A percentile compares a stretch with the other conserved stretches of the same genome.
Evolutionary conservation across 2,888 invertebrate genomes (phyloP).

Genomic region (Elegia similella): DNA sequence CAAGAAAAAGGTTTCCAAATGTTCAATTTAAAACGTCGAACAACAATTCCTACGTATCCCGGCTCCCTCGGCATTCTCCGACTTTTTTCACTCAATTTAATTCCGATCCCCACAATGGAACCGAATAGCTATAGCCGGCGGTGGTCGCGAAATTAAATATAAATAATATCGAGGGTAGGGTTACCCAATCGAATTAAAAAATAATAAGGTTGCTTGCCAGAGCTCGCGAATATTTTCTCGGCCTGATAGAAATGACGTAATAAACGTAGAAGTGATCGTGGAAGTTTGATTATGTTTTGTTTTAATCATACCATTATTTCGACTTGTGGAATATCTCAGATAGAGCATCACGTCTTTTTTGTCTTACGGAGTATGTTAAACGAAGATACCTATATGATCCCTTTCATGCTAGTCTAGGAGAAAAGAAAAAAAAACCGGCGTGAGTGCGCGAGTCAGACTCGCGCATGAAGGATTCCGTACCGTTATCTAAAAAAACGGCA

Average conservation of each 20-base stretch:
- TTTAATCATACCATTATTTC: too few relatives aligned
- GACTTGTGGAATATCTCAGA: too few relatives aligned
- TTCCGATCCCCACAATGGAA: conserved; percentile 16
- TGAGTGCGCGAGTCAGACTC: too few relatives aligned
- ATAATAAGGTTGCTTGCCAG: conserved; percentile 39
- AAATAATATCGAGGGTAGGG: conserved; percentile 56
- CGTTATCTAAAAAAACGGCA: too few relatives aligned
- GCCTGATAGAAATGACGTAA: conserved; percentile 4
- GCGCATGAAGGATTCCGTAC: too few relatives aligned
- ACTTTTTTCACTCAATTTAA: conserved; percentile 18
- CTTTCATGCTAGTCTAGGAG: too few relatives aligned
- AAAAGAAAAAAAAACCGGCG: too few relatives aligned
- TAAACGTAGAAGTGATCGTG: not conserved
- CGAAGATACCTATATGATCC: too few relatives aligned
- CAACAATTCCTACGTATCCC: not conserved
- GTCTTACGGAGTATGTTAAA: too few relatives aligned
- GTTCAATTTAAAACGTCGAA: not conserved
- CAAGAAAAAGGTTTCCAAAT: not conserved
- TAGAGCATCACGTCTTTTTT: too few relatives aligned
- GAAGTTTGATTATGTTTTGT: not conserved
- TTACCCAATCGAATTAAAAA: conserved; percentile 59
- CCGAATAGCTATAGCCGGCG: conserved; percentile 27
- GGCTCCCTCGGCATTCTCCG: not conserved
- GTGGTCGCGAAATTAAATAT: conserved; percentile 59
- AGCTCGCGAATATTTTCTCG: conserved; percentile 30